Evolutionary conservation across 2,888 invertebrate species (phyloP).

Genomic region (Heliconius charithonia): DNA sequence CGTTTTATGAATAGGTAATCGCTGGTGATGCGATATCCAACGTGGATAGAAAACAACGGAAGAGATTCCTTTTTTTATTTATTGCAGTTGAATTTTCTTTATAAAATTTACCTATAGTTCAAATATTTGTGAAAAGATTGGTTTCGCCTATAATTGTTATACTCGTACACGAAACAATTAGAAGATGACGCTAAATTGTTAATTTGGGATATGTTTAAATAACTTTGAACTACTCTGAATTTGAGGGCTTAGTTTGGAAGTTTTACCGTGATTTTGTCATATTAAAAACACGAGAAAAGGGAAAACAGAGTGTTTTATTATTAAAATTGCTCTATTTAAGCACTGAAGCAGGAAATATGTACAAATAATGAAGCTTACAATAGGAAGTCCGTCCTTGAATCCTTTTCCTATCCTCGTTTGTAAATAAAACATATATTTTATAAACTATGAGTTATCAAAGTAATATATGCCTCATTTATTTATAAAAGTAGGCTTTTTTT

Average conservation of each 20-base stretch:
- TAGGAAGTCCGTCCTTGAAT: rapidly evolving
- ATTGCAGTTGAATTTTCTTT: neutral
- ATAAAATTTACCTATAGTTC: neutral
- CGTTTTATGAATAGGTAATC: constrained; percentile 79
- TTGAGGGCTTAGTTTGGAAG: neutral
- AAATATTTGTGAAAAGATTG: neutral
- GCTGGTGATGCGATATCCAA: constrained; percentile 58
- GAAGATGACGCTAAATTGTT: neutral
- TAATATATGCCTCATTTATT: no score
- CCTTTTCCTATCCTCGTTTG: no score
- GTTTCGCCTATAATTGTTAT: neutral
- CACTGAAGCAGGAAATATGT: neutral
- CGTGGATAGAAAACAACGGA: constrained; percentile 45
- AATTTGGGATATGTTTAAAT: neutral
- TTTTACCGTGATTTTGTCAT: neutral
- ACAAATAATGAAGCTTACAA: neutral
- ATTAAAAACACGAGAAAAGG: neutral
- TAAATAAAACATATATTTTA: neutral
- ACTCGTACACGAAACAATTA: no score
- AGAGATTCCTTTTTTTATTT: constrained; percentile 31
- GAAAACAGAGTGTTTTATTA: no score
- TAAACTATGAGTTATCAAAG: no score
- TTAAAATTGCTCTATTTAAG: neutral
- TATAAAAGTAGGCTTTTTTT: neutral
- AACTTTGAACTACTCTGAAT: neutral